Conservation (phyloP, 2,797 vertebrate genomes). For the Pseudochirops corinnae region DNA sequence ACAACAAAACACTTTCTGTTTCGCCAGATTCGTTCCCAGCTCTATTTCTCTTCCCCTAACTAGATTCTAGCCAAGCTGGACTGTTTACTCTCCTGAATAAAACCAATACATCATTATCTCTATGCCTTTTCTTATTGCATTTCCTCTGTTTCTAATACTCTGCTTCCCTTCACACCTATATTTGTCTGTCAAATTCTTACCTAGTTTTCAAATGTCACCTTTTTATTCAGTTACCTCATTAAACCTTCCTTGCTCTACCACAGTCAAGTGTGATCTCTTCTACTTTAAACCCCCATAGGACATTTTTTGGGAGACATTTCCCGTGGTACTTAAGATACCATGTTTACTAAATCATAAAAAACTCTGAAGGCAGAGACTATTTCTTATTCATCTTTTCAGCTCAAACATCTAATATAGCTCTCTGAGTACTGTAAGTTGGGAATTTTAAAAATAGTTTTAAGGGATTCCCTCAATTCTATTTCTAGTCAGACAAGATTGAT, state of each 20-base stretch:
- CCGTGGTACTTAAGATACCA: not conserved
- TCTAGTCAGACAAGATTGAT: constrained; percentile 34
- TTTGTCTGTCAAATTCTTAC: not conserved
- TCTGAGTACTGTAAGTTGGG: not conserved
- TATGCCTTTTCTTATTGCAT: not conserved
- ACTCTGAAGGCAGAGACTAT: not conserved
- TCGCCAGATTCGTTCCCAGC: not conserved
- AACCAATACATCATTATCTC: not conserved
- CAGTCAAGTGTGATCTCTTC: not conserved
- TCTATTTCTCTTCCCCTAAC: not conserved
- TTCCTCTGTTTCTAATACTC: not conserved
- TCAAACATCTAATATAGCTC: not conserved
- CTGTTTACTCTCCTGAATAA: not conserved
- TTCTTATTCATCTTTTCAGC: not conserved
- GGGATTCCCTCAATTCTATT: not conserved
- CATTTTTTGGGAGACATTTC: not conserved
- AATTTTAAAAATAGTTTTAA: not conserved
- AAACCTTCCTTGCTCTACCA: not conserved
- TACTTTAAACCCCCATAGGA: not conserved
- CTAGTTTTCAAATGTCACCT: not conserved
- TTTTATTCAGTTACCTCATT: not conserved
- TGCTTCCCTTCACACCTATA: not conserved
- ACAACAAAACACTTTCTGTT: not conserved
- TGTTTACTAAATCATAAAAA: not conserved
- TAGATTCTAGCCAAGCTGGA: not conserved